phyloP scores from a whole-genome alignment of 2,797 vertebrate species.

The Helicolenus hilgendorfi region DNA sequence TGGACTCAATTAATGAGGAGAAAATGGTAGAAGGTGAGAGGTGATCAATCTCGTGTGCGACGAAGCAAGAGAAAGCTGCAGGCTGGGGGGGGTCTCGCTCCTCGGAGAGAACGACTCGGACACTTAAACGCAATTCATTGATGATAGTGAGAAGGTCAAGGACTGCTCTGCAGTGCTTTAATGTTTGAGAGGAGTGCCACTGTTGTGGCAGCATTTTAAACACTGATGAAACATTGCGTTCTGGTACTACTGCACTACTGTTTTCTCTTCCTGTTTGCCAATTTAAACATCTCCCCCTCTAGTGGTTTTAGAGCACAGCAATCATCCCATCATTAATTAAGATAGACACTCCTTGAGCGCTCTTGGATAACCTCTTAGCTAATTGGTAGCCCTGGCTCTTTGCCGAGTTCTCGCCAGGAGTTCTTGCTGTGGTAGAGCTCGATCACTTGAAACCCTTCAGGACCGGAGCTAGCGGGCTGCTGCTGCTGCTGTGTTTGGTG shows the following conservation, averaged over 20 bases:
- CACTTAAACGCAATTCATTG: constrained; percentile 35
- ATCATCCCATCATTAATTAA: constrained; percentile 69
- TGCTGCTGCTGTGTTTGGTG: not conserved
- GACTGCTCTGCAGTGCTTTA: constrained; percentile 19
- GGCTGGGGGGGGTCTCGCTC: not conserved
- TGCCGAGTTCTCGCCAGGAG: constrained; percentile 33
- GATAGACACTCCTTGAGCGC: constrained; percentile 39
- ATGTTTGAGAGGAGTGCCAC: not conserved
- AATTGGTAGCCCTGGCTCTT: constrained; percentile 51
- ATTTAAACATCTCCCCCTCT: constrained; percentile 22
- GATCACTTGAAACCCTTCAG: constrained; percentile 15
- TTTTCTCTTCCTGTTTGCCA: constrained; percentile 12
- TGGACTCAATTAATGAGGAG: constrained; percentile 62
- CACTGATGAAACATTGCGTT: not conserved
- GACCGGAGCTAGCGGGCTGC: not conserved
- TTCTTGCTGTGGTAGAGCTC: constrained; percentile 1
- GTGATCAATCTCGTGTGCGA: constrained; percentile 58
- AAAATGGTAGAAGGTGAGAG: constrained; percentile 63
- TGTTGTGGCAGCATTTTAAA: not conserved
- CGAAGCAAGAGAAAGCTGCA: not conserved
- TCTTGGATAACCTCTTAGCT: constrained; percentile 59
- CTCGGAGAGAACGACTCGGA: not conserved
- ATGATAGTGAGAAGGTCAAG: constrained; percentile 48
- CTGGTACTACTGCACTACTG: not conserved
- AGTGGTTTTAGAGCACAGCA: constrained; percentile 25